Percentiles rank a stretch among this genome's conserved stretches.
Conservation (phyloP, 2,797 vertebrate species). For the Chiroxiphia lanceolata region DNA sequence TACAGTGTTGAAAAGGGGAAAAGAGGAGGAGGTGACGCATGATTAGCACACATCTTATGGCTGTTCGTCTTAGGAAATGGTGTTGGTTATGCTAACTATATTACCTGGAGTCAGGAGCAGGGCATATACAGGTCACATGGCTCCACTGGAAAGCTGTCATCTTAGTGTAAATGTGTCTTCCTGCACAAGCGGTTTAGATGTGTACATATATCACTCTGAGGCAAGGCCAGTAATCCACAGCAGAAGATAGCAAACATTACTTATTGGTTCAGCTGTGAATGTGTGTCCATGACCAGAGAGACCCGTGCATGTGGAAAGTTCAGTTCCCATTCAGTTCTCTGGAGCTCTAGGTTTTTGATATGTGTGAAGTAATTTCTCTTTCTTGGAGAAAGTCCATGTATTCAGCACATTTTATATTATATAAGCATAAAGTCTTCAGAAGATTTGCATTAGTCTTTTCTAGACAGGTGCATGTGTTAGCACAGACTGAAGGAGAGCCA, state of each 20-base stretch:
- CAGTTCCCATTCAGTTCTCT: background rate
- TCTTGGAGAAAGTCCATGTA: background rate
- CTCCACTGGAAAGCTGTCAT: background rate
- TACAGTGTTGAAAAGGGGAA: background rate
- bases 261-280: background rate
- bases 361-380: background rate
- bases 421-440: background rate
- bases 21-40: background rate
- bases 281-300: background rate
- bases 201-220: background rate
- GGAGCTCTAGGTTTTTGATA: background rate
- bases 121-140: too few relatives aligned
- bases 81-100: accelerated
- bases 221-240: background rate
- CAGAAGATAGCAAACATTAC: background rate
- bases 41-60: background rate
- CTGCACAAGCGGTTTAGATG: background rate
- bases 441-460: background rate
- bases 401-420: background rate
- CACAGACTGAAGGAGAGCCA: background rate
- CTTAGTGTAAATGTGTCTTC: background rate
- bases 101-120: background rate
- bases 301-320: background rate
- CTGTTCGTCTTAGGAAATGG: background rate
- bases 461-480: background rate